Percentiles rank a stretch among this genome's conserved stretches.
Conservation (phyloP, 2,888 invertebrate species). For the Trichopria drosophilae region DNA sequence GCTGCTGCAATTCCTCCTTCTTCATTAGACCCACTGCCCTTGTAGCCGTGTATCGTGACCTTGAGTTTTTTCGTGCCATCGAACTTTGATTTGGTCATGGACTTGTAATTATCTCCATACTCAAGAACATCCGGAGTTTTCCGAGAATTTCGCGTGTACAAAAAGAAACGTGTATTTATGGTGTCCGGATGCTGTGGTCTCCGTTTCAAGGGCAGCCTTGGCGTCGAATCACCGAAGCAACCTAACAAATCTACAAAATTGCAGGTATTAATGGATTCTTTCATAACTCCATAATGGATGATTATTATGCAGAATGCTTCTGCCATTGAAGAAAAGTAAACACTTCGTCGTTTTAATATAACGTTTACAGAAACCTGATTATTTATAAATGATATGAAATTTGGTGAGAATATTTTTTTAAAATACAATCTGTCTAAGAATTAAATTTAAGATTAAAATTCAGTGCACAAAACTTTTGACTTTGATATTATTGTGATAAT, state of each 20-base stretch:
- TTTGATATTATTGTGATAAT: too few relatives aligned
- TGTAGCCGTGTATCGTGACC: slow-evolving; percentile 64
- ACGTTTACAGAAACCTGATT: slow-evolving; percentile 61
- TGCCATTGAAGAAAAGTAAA: too few relatives aligned
- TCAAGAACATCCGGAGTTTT: slow-evolving; percentile 56
- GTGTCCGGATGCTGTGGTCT: slow-evolving; percentile 62
- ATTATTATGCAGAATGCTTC: too few relatives aligned
- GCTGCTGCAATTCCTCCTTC: slow-evolving; percentile 58
- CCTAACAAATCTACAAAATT: slow-evolving; percentile 60
- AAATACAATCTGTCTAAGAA: background rate
- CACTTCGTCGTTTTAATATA: too few relatives aligned
- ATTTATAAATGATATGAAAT: slow-evolving; percentile 47
- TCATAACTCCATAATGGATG: too few relatives aligned
- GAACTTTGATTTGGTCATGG: slow-evolving; percentile 59
- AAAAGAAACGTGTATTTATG: slow-evolving; percentile 62
- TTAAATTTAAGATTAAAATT: too few relatives aligned
- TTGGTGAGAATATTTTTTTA: background rate
- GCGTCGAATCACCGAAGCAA: slow-evolving; percentile 62
- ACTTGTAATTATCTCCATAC: slow-evolving; percentile 60
- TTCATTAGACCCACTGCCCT: slow-evolving; percentile 61
- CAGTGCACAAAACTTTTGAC: too few relatives aligned
- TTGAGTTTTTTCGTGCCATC: slow-evolving; percentile 59
- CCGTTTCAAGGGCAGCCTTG: slow-evolving; percentile 61
- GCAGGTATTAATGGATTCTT: too few relatives aligned
- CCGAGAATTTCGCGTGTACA: slow-evolving; percentile 59